Evolutionary conservation across 1,140 invertebrate species (phyloP).

Genomic region (Choristoneura fumiferana): DNA sequence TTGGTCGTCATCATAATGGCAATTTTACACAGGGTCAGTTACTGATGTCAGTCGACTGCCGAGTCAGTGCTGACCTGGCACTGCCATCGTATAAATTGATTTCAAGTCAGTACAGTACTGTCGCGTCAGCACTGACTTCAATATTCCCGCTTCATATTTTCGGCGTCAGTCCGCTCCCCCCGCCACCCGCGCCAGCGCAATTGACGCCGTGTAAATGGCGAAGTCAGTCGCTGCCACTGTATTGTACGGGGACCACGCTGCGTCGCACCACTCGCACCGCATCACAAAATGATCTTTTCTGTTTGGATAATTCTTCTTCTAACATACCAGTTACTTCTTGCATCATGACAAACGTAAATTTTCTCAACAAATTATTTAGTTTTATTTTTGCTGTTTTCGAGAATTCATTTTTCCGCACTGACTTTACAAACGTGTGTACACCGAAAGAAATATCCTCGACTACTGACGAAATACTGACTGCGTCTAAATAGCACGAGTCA

Average conservation of each 20-base stretch:
- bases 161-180: conserved; percentile 1
- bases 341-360: neutral
- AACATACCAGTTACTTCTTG: conserved; percentile 5
- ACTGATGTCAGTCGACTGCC: conserved; percentile 20
- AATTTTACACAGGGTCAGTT: conserved; percentile 14
- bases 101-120: neutral
- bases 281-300: neutral
- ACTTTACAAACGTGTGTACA: conserved; percentile 10
- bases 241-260: neutral
- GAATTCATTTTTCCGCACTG: conserved; percentile 8
- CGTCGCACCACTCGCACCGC: neutral
- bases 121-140: conserved; percentile 4
- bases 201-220: neutral
- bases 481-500: conserved; percentile 5
- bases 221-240: conserved; percentile 2
- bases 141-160: conserved; percentile 5
- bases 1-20: too few relatives aligned
- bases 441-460: conserved; percentile 15
- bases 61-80: conserved; percentile 22
- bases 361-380: neutral
- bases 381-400: conserved; percentile 4
- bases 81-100: conserved; percentile 17
- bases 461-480: conserved; percentile 8
- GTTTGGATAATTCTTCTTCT: conserved; percentile 1
- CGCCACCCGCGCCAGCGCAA: neutral